phyloP scores from a whole-genome alignment of 2,797 vertebrate species.

The Oreochromis mossambicus region DNA sequence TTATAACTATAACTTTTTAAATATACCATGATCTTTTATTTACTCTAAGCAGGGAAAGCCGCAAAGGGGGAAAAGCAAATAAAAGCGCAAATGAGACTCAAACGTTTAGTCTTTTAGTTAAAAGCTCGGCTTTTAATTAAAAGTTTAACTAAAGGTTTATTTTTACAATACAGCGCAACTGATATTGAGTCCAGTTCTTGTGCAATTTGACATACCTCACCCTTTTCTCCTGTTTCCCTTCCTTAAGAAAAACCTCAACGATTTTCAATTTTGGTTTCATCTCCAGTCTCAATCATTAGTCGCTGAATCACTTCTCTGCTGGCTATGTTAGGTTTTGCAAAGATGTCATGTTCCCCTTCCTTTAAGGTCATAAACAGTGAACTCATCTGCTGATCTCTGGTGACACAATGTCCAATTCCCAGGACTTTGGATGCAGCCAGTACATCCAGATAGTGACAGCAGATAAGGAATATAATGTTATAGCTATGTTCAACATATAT shows the following conservation, averaged over 20 bases:
- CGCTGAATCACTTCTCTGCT: not conserved
- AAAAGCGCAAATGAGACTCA: not conserved
- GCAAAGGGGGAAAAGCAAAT: accelerated
- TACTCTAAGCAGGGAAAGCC: not conserved
- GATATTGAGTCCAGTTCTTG: not conserved
- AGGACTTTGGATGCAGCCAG: not conserved
- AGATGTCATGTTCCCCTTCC: not conserved
- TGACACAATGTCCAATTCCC: not conserved
- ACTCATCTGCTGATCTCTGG: not conserved
- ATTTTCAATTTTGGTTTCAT: not conserved
- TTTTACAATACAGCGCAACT: not conserved
- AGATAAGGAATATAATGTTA: not conserved
- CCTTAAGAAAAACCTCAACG: not conserved
- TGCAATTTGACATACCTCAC: not conserved
- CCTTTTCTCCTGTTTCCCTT: not conserved
- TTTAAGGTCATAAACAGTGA: not conserved
- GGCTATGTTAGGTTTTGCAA: not conserved
- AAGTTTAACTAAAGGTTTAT: not conserved
- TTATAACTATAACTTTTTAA: not conserved
- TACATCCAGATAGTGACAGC: not conserved
- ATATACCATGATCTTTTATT: not conserved
- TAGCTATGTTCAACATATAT: not conserved
- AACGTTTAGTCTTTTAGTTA: not conserved
- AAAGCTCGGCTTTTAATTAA: not conserved
- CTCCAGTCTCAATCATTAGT: not conserved